phyloP scores from a whole-genome alignment of 2,888 invertebrate genomes.

The Agriopis aurantiaria region DNA sequence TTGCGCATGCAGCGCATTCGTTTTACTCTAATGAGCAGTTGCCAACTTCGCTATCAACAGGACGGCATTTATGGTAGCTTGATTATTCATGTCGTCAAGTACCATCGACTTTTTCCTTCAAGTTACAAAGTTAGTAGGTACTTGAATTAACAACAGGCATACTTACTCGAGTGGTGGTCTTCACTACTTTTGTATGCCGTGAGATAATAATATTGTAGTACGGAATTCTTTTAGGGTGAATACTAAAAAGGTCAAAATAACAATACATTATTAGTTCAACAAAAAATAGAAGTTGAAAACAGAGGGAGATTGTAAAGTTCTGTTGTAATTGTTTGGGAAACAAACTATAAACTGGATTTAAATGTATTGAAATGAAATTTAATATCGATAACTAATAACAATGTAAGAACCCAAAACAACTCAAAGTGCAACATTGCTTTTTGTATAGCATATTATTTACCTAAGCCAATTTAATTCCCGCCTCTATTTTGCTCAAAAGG shows the following conservation, averaged over 20 bases:
- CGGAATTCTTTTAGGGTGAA: slow-evolving; percentile 57
- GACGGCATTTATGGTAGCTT: slow-evolving; percentile 40
- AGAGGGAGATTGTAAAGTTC: background rate
- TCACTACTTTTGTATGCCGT: too few relatives aligned
- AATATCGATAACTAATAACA: slow-evolving; percentile 3
- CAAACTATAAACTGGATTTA: slow-evolving; percentile 10
- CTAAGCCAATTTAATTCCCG: slow-evolving; percentile 20
- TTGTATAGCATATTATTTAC: slow-evolving; percentile 13
- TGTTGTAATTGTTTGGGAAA: slow-evolving; percentile 9
- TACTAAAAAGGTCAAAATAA: slow-evolving; percentile 64
- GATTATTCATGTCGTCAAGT: slow-evolving; percentile 45
- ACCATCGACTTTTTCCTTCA: slow-evolving; percentile 26
- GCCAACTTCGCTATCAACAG: slow-evolving; percentile 27
- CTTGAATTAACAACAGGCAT: background rate
- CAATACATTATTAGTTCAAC: slow-evolving; percentile 42
- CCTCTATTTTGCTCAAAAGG: too few relatives aligned
- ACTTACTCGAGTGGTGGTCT: too few relatives aligned
- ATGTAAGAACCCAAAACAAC: background rate
- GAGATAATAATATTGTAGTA: background rate
- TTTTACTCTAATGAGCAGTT: slow-evolving; percentile 53
- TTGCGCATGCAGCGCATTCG: slow-evolving; percentile 43
- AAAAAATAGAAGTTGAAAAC: background rate
- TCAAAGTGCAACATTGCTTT: slow-evolving; percentile 8
- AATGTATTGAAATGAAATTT: slow-evolving; percentile 1
- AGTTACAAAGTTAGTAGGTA: background rate